Evolutionary conservation across 2,888 invertebrate genomes (phyloP), one percentile per base, ranked within the genome.

Genomic region (Heteromurus nitidus): DNA sequence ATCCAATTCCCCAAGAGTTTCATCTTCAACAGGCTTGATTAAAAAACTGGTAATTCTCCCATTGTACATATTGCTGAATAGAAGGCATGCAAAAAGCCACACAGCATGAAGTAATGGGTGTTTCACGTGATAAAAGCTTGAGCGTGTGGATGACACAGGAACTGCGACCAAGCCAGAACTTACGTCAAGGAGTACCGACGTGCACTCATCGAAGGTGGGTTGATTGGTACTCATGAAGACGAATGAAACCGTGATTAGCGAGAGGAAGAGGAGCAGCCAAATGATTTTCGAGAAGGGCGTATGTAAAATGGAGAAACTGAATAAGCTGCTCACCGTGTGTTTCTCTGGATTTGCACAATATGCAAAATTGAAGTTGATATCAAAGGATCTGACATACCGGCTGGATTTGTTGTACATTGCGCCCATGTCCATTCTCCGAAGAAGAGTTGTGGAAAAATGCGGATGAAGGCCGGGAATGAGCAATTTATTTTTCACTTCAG

Each of bases 1-100:
- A 24, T 44, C 16, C 24, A 65, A 3, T 7, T 3, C 16, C 1
- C 26, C 26, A 13, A 65, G 31, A 22, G 65, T 44, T 20, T 65
- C 24, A 5, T 65, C 44, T 1, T 42, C 22, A 1, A 31, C 13
- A 3, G 65, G 65, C 13, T 44, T 44, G 5, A 65, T 65, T 1
- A 65, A 28, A 5, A 44, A 5, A 24, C 65, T 65, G 7, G 65
- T 65, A 44, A 65, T 65, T 22, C n/a, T 22, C 3, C 65, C 65
- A 1, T 24, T 24, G 44, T 65, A 65, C 65, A 44, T 11, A 26
- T 65, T 65, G 26, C 44, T 65, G 11, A 65, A 18, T 2, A 65
- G 24, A 22, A 65, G 7, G n/a, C 65, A 65, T 0, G 22, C 11
- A 9, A 65, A 24, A 22, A 65, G 13, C 65, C 65, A 65, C 1